These are phyloP conservation scores for Drosophila ananassae DNA, from an alignment of 1,140 invertebrate species.

Conservation along the genomic window DNA sequence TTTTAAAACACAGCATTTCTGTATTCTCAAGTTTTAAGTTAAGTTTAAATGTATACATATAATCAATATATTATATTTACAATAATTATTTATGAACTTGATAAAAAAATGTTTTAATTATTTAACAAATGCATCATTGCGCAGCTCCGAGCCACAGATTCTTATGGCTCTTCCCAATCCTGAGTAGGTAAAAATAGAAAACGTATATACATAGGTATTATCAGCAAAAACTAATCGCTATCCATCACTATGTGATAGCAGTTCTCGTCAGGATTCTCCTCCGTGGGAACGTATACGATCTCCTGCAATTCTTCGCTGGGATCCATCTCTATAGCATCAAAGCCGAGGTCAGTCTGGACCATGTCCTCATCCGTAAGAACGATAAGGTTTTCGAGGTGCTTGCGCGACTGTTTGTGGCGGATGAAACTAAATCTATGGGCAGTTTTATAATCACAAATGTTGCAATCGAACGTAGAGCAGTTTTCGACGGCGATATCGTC, in stretches of 20 bases:
- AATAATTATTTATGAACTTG: no score
- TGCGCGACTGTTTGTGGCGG: conserved; percentile 21
- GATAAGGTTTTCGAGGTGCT: conserved; percentile 7
- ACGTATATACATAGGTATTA: not conserved
- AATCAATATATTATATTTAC: not conserved
- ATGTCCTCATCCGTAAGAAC: conserved; percentile 4
- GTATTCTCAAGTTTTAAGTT: not conserved
- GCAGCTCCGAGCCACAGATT: not conserved
- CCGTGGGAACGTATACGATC: conserved; percentile 25
- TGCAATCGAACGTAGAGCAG: conserved; percentile 17
- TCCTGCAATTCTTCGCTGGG: conserved; percentile 16
- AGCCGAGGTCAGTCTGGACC: not conserved
- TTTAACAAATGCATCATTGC: not conserved
- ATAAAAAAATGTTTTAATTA: not conserved
- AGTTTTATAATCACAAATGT: conserved; percentile 32
- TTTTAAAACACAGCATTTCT: not conserved
- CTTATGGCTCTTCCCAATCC: not conserved
- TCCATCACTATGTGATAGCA: conserved; percentile 24
- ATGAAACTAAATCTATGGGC: conserved; percentile 25
- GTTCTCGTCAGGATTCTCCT: conserved; percentile 6
- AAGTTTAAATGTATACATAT: not conserved
- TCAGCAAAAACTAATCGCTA: not conserved
- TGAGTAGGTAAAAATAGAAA: not conserved
- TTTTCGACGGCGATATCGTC: not conserved
- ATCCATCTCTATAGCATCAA: conserved; percentile 21